These are phyloP conservation scores for Myrmecophaga tridactyla DNA, from an alignment of 2,113 vertebrate species.

Conservation along the genomic window DNA sequence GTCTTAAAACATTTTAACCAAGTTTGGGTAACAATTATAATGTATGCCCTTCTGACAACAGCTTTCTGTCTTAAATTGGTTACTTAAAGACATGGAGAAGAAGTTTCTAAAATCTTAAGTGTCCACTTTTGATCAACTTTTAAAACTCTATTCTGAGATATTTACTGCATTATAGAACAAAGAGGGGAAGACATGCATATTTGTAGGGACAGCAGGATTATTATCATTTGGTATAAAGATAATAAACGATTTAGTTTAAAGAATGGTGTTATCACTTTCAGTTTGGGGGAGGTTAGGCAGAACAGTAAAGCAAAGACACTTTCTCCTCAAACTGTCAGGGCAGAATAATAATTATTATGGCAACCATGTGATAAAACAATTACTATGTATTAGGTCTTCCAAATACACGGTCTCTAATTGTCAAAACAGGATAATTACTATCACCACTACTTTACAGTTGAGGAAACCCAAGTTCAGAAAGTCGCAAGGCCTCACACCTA, in stretches of 20 bases:
- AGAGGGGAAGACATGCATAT: neutral
- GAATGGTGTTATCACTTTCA: neutral
- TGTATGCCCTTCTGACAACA: neutral
- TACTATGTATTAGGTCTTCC: neutral
- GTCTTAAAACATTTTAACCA: slow-evolving; percentile 12
- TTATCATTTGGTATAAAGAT: neutral
- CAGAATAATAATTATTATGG: neutral
- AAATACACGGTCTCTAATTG: neutral
- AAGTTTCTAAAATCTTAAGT: slow-evolving; percentile 10
- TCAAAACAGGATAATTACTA: neutral
- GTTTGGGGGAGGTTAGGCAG: neutral
- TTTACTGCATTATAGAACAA: neutral
- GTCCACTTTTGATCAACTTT: neutral
- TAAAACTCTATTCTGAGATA: neutral
- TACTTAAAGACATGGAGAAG: neutral
- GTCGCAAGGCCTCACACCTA: neutral
- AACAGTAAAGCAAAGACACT: neutral
- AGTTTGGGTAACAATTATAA: neutral
- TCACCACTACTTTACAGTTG: neutral
- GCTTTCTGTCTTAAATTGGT: neutral
- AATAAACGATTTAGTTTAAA: neutral
- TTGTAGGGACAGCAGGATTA: neutral
- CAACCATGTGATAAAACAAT: neutral
- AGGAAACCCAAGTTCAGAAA: neutral
- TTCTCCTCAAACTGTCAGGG: neutral